Evolutionary conservation across 2,888 invertebrate genomes (phyloP), one percentile per base, ranked within the genome.

Genomic region (Ophion ellenae): DNA sequence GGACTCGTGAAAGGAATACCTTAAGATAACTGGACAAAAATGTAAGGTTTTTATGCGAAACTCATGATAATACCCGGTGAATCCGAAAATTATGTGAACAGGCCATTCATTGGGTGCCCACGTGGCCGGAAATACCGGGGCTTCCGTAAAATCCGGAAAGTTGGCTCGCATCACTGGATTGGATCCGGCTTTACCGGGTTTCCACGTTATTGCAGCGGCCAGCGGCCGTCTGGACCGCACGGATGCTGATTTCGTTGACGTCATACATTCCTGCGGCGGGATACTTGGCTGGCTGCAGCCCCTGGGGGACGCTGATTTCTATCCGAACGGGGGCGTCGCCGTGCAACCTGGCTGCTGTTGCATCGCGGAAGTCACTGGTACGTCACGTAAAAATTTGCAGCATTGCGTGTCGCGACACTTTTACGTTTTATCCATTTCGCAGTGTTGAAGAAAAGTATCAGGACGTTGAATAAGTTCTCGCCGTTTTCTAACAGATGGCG

Each of bases 151-250:
- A 81, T 90, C 89, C 87, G 93, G 93, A 36, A 94, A 91, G 83
- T 82, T 95, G 5, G 94, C 93, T 10, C 91, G 95, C 87, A 92
- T 95, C 9, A 95, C 95, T 9, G 95, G 94, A 20, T 89, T 95
- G 32, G 95, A 95, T 90, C 94, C 95, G 9, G 95, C 95, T 47
- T 92, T 94, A 45, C 95, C 95, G 2, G 93, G 93, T 53, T 91
- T 94, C 69, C 93, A 94, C 73, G 85, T 92, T 45, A 78, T 93
- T 0, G 80, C 91, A 7, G 87, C 90, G 3, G 90, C 91, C 17
- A 88, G 90, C 32, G 91, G 90, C 70, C 91, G 94, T 76, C 84
- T 94, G 6, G 93, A 93, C 86, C 85, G 90, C 17, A 88, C 90
- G 0, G 94, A 94, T 83, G 94, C 94, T 0, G 76, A 85, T 53